phyloP scores from a whole-genome alignment of 1,140 invertebrate genomes.

The Hermetia illucens region DNA sequence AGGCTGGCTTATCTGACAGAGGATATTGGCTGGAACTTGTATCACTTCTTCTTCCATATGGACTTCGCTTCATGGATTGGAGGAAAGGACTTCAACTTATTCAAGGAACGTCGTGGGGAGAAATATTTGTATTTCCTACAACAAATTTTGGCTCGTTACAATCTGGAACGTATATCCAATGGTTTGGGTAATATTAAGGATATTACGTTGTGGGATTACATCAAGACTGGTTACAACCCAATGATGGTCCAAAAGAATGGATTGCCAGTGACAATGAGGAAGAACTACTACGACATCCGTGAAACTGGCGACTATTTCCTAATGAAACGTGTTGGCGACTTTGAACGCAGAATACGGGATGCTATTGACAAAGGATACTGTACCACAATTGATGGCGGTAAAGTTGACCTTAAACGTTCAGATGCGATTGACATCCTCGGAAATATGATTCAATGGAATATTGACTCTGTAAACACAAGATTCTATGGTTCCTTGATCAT shows the following conservation, averaged over 20 bases:
- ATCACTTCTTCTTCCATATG: constrained; percentile 44
- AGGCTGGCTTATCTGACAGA: constrained; percentile 50
- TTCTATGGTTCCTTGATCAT: constrained; percentile 30
- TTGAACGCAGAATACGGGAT: constrained; percentile 40
- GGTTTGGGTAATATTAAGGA: constrained; percentile 37
- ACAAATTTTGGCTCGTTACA: constrained; percentile 41
- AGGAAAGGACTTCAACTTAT: constrained; percentile 26
- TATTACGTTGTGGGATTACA: constrained; percentile 33
- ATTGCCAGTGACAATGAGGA: constrained; percentile 23
- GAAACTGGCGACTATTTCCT: no score
- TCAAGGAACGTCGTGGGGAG: constrained; percentile 39
- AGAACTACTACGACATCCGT: constrained; percentile 28
- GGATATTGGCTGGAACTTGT: constrained; percentile 46
- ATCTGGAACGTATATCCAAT: constrained; percentile 45
- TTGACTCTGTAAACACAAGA: constrained; percentile 40
- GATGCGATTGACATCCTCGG: constrained; percentile 42
- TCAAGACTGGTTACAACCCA: constrained; percentile 42
- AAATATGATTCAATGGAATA: constrained; percentile 45
- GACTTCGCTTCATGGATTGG: constrained; percentile 41
- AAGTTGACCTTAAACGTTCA: constrained; percentile 29
- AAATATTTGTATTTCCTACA: constrained; percentile 38
- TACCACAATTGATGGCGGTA: constrained; percentile 30
- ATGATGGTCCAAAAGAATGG: constrained; percentile 46
- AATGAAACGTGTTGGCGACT: constrained; percentile 36
- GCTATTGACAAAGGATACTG: constrained; percentile 41